These are phyloP conservation scores for Catharus minimus DNA, from an alignment of 2,113 vertebrate genomes.

Conservation along the genomic window DNA sequence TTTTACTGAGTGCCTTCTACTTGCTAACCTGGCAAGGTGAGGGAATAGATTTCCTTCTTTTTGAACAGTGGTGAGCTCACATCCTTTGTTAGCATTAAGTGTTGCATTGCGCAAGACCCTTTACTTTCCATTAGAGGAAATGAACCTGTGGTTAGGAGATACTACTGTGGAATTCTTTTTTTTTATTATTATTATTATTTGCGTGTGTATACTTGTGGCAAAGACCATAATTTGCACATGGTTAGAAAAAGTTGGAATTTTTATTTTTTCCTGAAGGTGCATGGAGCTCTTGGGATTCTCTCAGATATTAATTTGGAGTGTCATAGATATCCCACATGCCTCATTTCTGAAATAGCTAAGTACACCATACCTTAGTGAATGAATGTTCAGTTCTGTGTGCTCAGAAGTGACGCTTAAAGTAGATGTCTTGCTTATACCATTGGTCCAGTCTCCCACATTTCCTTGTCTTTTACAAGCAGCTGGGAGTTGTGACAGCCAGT, in stretches of 20 bases:
- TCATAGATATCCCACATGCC: neutral
- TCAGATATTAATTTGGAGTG: neutral
- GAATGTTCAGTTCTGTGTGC: neutral
- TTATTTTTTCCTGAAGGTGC: neutral
- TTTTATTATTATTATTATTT: neutral
- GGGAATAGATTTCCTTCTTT: neutral
- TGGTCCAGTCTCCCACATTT: rapidly evolving
- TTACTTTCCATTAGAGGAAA: neutral
- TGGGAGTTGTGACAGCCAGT: neutral
- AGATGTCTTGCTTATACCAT: neutral
- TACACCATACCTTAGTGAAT: neutral
- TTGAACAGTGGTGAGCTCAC: neutral
- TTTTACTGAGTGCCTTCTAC: neutral
- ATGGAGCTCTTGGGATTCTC: neutral
- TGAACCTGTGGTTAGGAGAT: neutral
- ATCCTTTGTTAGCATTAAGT: neutral
- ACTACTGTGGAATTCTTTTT: neutral
- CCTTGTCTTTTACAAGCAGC: neutral
- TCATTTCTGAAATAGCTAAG: neutral
- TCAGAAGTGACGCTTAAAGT: neutral
- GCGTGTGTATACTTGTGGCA: rapidly evolving
- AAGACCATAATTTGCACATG: neutral
- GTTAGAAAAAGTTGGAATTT: neutral
- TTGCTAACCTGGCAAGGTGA: neutral
- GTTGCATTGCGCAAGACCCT: neutral